A percentile compares a stretch with the other conserved stretches of the same genome.
phyloP scores from a whole-genome alignment of 2,113 vertebrate genomes.

The Rhagologus leucostigma region DNA sequence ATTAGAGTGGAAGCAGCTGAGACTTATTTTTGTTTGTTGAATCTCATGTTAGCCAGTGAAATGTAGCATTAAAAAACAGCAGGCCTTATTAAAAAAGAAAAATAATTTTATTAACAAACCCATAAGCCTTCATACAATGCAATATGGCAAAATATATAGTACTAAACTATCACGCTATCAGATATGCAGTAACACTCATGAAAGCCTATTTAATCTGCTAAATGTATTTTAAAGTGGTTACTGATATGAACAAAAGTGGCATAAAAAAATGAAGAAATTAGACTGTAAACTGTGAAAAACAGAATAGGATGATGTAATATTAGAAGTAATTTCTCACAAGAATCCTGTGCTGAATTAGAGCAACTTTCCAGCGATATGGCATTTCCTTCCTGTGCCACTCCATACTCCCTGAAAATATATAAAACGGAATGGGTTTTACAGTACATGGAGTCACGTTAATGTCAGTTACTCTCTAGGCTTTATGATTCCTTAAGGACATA shows the following conservation, averaged over 20 bases:
- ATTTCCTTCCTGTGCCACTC: slow-evolving; percentile 62
- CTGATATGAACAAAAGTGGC: slow-evolving; percentile 15
- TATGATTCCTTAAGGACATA: slow-evolving; percentile 5
- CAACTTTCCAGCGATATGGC: slow-evolving; percentile 56
- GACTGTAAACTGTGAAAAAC: slow-evolving; percentile 34
- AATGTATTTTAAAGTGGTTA: background rate
- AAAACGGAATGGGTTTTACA: slow-evolving; percentile 58
- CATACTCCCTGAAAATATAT: slow-evolving; percentile 61
- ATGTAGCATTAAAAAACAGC: background rate
- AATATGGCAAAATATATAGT: background rate
- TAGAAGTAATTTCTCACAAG: slow-evolving; percentile 63
- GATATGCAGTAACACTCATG: background rate
- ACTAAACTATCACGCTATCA: background rate
- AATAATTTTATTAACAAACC: background rate
- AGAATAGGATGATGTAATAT: slow-evolving; percentile 44
- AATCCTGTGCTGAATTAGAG: slow-evolving; percentile 63
- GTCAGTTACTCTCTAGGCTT: slow-evolving; percentile 34
- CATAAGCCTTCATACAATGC: background rate
- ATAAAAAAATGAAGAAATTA: slow-evolving; percentile 34
- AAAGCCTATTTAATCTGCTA: background rate
- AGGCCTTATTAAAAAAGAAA: background rate
- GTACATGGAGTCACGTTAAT: slow-evolving; percentile 26
- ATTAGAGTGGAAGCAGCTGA: background rate
- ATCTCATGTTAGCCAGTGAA: background rate
- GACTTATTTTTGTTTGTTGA: background rate